Evolutionary conservation across 2,888 invertebrate species (phyloP).

Genomic region (Colostygia pectinataria): DNA sequence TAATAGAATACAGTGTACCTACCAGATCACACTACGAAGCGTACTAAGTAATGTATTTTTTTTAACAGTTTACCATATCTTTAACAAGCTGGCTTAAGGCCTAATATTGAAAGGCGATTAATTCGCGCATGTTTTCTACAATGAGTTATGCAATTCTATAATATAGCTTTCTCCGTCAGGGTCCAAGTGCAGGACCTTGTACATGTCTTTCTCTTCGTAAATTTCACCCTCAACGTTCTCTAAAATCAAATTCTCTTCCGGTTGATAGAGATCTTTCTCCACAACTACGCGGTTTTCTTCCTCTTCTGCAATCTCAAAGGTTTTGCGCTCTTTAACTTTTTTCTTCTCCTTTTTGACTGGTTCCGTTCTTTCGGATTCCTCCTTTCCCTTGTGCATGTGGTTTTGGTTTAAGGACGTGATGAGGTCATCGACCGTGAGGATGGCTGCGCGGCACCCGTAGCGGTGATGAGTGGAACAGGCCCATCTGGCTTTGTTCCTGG

Average conservation of each 20-base stretch:
- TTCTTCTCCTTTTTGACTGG: neutral
- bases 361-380: neutral
- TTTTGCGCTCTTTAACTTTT: neutral
- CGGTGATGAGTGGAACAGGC: constrained; percentile 54
- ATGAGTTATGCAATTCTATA: constrained; percentile 2
- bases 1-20: no score
- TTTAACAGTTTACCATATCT: no score
- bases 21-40: no score
- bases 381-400: constrained; percentile 35
- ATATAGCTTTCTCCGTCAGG: constrained; percentile 13
- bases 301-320: neutral
- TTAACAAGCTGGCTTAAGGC: no score
- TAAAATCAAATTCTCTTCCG: constrained; percentile 12
- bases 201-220: constrained; percentile 12
- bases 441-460: constrained; percentile 48
- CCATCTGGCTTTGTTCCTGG: constrained; percentile 45
- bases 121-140: neutral
- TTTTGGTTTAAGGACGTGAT: constrained; percentile 39
- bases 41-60: no score
- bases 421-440: constrained; percentile 47
- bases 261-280: neutral
- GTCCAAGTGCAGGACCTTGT: constrained; percentile 14
- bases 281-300: neutral
- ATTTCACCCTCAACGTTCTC: constrained; percentile 14
- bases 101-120: no score